These are phyloP conservation scores for Phytoseiulus persimilis DNA, from an alignment of 2,888 invertebrate species.

Conservation along the genomic window DNA sequence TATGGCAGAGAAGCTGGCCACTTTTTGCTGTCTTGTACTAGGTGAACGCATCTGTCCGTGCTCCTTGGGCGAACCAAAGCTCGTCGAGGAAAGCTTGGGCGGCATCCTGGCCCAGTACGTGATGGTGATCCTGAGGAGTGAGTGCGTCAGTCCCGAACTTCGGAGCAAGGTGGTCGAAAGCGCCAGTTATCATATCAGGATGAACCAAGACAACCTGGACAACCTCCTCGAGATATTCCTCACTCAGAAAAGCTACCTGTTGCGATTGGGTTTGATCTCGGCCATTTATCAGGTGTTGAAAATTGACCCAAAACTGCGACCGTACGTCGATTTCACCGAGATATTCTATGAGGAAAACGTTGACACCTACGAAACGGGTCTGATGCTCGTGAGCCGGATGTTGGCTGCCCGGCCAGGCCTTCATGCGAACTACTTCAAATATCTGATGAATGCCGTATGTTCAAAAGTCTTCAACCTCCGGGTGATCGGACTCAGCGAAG, in stretches of 20 bases:
- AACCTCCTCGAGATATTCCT: not conserved
- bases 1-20: not conserved
- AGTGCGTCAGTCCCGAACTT: not conserved
- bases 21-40: not conserved
- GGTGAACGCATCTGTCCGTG: not conserved
- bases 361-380: conserved; percentile 12
- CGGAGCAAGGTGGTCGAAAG: not conserved
- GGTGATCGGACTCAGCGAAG: conserved; percentile 5
- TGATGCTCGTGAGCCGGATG: conserved; percentile 29
- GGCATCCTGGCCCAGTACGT: not conserved
- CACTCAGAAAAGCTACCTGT: conserved; percentile 13
- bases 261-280: not conserved
- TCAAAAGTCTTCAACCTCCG: conserved; percentile 17
- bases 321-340: conserved; percentile 8
- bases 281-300: not conserved
- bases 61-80: not conserved
- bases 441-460: conserved; percentile 16
- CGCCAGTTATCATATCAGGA: not conserved
- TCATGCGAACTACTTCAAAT: not conserved
- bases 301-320: not conserved
- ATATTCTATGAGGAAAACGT: conserved; percentile 23
- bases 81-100: not conserved
- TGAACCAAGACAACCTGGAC: conserved; percentile 14
- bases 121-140: not conserved
- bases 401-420: conserved; percentile 16